phyloP scores from a whole-genome alignment of 1,140 invertebrate species.

The Neoseiulus cucumeris region DNA sequence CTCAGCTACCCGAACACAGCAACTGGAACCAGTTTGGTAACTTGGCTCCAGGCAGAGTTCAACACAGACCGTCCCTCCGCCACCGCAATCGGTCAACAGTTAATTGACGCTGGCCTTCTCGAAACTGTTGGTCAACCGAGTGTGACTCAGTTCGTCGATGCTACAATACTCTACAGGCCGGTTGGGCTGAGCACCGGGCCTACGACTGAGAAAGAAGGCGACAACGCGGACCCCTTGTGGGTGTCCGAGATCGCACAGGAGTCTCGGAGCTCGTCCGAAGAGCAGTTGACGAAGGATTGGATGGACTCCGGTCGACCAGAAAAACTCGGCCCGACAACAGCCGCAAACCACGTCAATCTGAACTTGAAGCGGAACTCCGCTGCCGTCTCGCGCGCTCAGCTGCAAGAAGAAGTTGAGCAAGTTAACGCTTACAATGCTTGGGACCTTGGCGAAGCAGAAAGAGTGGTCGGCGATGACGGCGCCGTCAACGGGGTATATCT shows the following conservation, averaged over 20 bases:
- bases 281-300: background rate
- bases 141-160: conserved; percentile 32
- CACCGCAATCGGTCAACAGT: conserved; percentile 51
- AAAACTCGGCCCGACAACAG: background rate
- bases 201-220: conserved; percentile 1
- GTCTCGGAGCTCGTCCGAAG: conserved; percentile 5
- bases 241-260: conserved; percentile 8
- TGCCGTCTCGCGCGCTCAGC: background rate
- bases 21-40: background rate
- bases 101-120: conserved; percentile 53
- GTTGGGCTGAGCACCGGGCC: conserved; percentile 12
- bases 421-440: background rate
- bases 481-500: background rate
- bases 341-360: background rate
- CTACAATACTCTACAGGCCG: conserved; percentile 37
- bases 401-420: background rate
- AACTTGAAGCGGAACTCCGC: background rate
- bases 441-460: background rate
- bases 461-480: background rate
- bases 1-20: conserved; percentile 4
- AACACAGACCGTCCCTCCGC: conserved; percentile 27
- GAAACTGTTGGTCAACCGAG: conserved; percentile 35
- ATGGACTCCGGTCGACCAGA: background rate
- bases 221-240: conserved; percentile 6
- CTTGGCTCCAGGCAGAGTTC: background rate